Evolutionary conservation across 2,113 vertebrate genomes (phyloP), one percentile per base, ranked within the genome.

Genomic region (Amazona guildingii): DNA sequence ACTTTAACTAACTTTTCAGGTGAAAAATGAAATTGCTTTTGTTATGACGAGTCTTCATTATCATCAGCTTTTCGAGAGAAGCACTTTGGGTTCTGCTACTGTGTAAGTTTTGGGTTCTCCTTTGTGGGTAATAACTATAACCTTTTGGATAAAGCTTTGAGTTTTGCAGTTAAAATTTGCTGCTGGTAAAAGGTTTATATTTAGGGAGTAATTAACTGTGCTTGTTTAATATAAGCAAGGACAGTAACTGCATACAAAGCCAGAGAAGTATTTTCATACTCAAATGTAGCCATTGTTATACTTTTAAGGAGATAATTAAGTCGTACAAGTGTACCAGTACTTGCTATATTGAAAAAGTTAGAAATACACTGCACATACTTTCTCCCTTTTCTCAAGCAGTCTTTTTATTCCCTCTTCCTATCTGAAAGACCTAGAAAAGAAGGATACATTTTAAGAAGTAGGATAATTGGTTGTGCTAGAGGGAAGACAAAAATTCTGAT

Each of bases 11-110:
- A 95, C 70, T 98, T 98, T 97, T 46, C 98, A 99, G 99, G 98
- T 86, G 72, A 79, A 94, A 72, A 95, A 95, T 66, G 98, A 98
- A 27, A 96, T 99, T 80, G 99, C 98, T 61, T 99, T 99, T 95
- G 83, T 99, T 93, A 97, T 98, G 97, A 97, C 96, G 20, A 98
- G 95, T 88, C 98, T 99, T 85, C 99, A 99, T 97, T 98, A 98
- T 97, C 97, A 99, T 97, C 97, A 91, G 63, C 98, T 99, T 51
- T 93, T 99, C 94, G 98, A 99, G 97, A 99, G 97, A 97, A 99
- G 98, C 97, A 97, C 96, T 48, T 94, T 98, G 67, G 98, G 99
- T 81, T 98, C 98, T 7, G 88, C 97, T n/a, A 54, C 96, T 68
- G 48, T 94, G 99, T 99, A 98, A 80, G 98, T 98, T 94, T 66